A percentile compares a stretch with the other conserved stretches of the same genome.
Conservation (phyloP, 2,113 vertebrate species). For the Catharus minimus region DNA sequence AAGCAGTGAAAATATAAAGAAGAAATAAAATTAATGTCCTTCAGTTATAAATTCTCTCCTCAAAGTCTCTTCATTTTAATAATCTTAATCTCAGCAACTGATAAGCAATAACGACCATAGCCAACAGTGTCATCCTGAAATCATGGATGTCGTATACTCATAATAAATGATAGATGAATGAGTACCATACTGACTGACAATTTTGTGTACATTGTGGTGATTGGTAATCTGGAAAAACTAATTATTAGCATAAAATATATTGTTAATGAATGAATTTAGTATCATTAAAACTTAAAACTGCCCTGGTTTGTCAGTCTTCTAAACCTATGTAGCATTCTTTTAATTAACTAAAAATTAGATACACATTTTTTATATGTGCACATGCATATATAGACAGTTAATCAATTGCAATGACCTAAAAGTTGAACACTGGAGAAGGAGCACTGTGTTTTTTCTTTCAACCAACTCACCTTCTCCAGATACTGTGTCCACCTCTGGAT, state of each 20-base stretch:
- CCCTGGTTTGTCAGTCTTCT: neutral
- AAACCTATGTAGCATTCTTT: neutral
- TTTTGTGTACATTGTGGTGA: neutral
- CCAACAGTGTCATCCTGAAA: neutral
- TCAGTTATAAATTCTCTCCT: neutral
- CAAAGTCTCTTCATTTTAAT: neutral
- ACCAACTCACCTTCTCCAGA: neutral
- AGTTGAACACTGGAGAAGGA: neutral
- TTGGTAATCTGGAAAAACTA: neutral
- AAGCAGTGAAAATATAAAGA: neutral
- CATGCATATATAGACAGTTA: rapidly evolving
- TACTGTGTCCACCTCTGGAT: neutral
- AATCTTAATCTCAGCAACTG: neutral
- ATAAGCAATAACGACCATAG: neutral
- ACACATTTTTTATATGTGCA: neutral
- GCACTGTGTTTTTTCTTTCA: neutral
- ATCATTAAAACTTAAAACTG: neutral
- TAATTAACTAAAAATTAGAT: neutral
- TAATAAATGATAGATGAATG: neutral
- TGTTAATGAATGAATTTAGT: neutral
- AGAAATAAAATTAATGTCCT: neutral
- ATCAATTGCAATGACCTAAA: neutral
- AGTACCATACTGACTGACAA: neutral
- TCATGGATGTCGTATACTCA: neutral
- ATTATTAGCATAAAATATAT: neutral